Conservation (phyloP, 2,797 vertebrate species). For the Cynopterus sphinx region DNA sequence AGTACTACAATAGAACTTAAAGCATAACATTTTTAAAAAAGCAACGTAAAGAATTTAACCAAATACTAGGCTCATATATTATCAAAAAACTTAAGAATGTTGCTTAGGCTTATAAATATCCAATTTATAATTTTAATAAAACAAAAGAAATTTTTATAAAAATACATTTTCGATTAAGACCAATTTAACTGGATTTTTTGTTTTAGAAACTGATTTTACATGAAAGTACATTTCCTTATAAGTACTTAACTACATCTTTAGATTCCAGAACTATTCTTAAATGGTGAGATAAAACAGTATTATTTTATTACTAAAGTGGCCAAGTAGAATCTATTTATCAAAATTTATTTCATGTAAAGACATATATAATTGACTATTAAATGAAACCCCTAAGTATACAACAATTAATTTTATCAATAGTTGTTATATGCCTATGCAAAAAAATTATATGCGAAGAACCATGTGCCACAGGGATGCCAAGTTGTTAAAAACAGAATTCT, state of each 20-base stretch:
- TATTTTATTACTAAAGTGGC: not conserved
- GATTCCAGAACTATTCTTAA: not conserved
- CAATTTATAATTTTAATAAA: not conserved
- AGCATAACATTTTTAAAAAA: not conserved
- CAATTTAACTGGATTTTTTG: not conserved
- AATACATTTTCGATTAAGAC: not conserved
- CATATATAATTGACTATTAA: not conserved
- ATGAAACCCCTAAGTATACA: not conserved
- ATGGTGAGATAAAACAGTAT: not conserved
- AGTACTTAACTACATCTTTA: not conserved
- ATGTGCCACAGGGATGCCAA: not conserved
- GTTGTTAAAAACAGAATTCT: not conserved
- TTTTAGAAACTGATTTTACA: not conserved
- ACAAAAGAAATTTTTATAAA: conserved; percentile 12
- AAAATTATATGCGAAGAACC: not conserved
- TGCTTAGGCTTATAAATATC: conserved; percentile 3
- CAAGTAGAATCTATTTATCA: conserved; percentile 21
- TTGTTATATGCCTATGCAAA: not conserved
- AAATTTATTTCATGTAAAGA: conserved; percentile 3
- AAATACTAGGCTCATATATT: not conserved
- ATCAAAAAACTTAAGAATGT: not conserved
- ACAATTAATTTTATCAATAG: conserved; percentile 5
- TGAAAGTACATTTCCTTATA: conserved; percentile 22
- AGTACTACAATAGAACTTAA: not conserved
- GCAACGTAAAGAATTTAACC: not conserved